phyloP scores from a whole-genome alignment of 2,888 invertebrate species.

The Clistopyga incitator region DNA sequence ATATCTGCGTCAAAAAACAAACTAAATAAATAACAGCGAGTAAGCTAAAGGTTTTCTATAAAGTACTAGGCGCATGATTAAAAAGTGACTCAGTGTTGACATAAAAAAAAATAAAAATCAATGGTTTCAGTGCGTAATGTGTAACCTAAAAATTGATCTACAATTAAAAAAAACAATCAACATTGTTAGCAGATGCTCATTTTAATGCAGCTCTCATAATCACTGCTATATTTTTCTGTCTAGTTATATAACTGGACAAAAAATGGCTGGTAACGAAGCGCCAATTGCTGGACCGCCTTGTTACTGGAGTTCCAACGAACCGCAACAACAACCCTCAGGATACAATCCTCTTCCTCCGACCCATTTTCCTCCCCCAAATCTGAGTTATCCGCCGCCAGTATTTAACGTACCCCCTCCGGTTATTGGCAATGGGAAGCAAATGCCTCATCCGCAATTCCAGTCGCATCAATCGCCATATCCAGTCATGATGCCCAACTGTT shows the following conservation, averaged over 20 bases:
- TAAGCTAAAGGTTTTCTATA: neutral
- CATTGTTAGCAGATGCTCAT: neutral
- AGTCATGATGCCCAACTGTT: constrained; percentile 66
- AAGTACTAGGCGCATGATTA: neutral
- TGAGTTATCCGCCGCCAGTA: constrained; percentile 71
- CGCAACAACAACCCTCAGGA: constrained; percentile 68
- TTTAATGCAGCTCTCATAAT: neutral
- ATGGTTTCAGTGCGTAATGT: neutral
- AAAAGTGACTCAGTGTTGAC: neutral
- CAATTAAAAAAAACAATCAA: neutral
- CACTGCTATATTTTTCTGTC: neutral
- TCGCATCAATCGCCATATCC: constrained; percentile 67
- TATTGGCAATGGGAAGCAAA: constrained; percentile 65
- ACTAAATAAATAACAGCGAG: neutral
- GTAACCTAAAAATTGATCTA: constrained; percentile 42
- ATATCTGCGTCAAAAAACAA: constrained; percentile 24
- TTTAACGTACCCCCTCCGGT: constrained; percentile 71
- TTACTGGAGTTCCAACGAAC: constrained; percentile 71
- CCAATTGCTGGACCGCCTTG: constrained; percentile 69
- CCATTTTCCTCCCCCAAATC: constrained; percentile 76
- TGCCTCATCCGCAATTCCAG: constrained; percentile 69
- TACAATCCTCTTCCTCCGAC: constrained; percentile 74
- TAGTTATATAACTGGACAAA: constrained; percentile 2
- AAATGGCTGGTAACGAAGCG: constrained; percentile 73
- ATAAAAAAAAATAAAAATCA: neutral